phyloP scores from a whole-genome alignment of 2,113 vertebrate species.

The Aptenodytes patagonicus region DNA sequence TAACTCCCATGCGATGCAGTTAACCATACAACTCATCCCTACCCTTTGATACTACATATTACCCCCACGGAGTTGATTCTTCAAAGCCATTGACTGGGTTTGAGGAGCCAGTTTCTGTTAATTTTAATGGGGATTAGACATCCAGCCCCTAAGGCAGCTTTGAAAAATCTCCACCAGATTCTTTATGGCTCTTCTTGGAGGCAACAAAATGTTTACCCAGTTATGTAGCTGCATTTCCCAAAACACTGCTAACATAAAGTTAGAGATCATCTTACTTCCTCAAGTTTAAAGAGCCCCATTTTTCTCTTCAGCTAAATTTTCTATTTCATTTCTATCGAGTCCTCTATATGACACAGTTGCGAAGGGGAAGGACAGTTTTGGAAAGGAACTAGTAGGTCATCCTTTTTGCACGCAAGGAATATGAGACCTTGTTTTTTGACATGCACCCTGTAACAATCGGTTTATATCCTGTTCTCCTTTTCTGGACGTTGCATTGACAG shows the following conservation, averaged over 20 bases:
- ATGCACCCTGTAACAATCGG: background rate
- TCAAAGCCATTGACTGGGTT: conserved; percentile 24
- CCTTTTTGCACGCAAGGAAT: background rate
- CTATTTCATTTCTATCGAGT: background rate
- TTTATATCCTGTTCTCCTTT: background rate
- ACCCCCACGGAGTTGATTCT: background rate
- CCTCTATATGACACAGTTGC: background rate
- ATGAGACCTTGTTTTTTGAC: background rate
- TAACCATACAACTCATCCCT: conserved; percentile 3
- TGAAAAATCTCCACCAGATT: conserved; percentile 22
- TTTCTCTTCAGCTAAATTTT: background rate
- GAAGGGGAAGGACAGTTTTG: background rate
- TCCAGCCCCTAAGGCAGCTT: conserved; percentile 34
- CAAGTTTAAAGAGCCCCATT: background rate
- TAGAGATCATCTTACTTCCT: background rate
- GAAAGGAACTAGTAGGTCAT: background rate
- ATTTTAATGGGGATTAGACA: conserved; percentile 44
- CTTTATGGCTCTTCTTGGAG: conserved; percentile 30
- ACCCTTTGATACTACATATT: background rate
- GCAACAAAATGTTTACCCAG: background rate
- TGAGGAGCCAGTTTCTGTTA: conserved; percentile 26
- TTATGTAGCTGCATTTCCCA: background rate
- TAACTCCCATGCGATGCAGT: background rate
- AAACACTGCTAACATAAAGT: background rate
- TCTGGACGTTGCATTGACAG: background rate